Conservation (phyloP, 1,140 invertebrate species). For the Whitmania pigra region DNA sequence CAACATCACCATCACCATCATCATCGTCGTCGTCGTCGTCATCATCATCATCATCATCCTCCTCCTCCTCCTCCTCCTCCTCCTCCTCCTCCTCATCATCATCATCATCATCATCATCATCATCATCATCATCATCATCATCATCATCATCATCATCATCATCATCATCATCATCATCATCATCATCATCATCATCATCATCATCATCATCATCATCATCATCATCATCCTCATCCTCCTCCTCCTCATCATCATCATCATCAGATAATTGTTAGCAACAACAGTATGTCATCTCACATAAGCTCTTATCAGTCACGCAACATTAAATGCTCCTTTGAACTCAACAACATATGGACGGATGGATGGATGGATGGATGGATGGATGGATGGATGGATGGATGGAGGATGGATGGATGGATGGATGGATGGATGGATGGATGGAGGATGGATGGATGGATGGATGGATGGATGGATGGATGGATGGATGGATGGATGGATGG, state of each 20-base stretch:
- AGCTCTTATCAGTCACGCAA: too few relatives aligned
- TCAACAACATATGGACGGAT: too few relatives aligned
- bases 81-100: constrained; percentile 4
- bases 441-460: too few relatives aligned
- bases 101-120: background rate
- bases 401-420: too few relatives aligned
- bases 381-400: too few relatives aligned
- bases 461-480: too few relatives aligned
- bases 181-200: constrained; percentile 13
- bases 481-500: too few relatives aligned
- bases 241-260: background rate
- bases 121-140: background rate
- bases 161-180: constrained; percentile 20
- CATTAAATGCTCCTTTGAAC: too few relatives aligned
- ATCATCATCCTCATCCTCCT: background rate
- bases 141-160: constrained; percentile 17
- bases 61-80: background rate
- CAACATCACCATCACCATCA: background rate
- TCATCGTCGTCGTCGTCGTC: constrained; percentile 14
- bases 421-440: too few relatives aligned
- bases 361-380: too few relatives aligned
- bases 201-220: constrained; percentile 16
- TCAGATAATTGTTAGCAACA: too few relatives aligned
- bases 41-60: constrained; percentile 19
- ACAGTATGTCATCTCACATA: too few relatives aligned